Evolutionary conservation across 2,113 vertebrate species (phyloP), one percentile per base, ranked within the genome.

Genomic region (Heterochromis multidens): DNA sequence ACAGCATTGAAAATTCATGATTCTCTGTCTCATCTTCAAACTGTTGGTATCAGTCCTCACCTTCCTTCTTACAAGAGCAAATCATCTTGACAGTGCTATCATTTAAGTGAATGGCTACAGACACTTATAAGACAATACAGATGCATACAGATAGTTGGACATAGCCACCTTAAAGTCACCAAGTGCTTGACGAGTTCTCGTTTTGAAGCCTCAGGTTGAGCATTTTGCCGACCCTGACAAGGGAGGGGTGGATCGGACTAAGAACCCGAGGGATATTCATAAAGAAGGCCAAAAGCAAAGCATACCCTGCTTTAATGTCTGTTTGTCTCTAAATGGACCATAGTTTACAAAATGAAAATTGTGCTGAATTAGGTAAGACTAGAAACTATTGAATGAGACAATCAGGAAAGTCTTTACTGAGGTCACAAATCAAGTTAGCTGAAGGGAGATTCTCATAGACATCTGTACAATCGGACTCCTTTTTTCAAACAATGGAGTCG

Each of bases 71-170:
- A 35, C 35, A 3, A 1, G 63, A 43, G 43, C 43, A 4, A 46
- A 2, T 43, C 8, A 43, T 46, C 14, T 25, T 0, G 23, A 70
- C 7, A 67, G 7, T 67, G n/a, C 35, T 6, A 3, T 1, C 0
- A 25, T 43, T 0, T 67, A 43, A 40, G n/a, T 3, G 13, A 29
- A 14, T 23, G 43, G n/a, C 46, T 70, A 46, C 37, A 46, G 23
- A 25, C 37, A 9, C 8, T 40, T 46, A 1, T 46, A 70, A 27
- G 14, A 1, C 23, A 40, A 0, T 1, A 29, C 14, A 70, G 35
- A 46, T 70, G 27, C 16, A 49, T 70, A 49, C 0, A 70, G 37
- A 70, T 6, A 49, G 0, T 2, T 49, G 65, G 46, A 40, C 40
- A 12, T 70, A 7, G 16, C 65, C 65, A 46, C 19, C 5, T 3